A percentile compares a stretch with the other conserved stretches of the same genome.
Evolutionary conservation across 2,113 vertebrate genomes (phyloP).

Genomic region (Platysternon megacephalum): DNA sequence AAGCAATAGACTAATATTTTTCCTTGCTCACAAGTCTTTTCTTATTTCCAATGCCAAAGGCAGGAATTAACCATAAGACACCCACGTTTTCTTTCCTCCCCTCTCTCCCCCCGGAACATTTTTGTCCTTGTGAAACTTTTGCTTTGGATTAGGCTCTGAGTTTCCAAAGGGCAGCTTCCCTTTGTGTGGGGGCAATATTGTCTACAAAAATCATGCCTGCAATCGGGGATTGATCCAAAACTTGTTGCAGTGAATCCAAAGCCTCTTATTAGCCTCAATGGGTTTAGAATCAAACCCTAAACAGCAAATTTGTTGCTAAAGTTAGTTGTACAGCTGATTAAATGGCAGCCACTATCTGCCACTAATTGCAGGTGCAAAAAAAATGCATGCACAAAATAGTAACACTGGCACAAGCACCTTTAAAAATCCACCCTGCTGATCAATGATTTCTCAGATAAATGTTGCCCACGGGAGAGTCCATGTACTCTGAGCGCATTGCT

Average conservation of each 20-base stretch:
- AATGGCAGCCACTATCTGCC: neutral
- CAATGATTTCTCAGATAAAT: neutral
- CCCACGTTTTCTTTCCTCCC: neutral
- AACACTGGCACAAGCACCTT: neutral
- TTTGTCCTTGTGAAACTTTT: slow-evolving; percentile 26
- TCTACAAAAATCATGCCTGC: neutral
- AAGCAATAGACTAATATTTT: slow-evolving; percentile 73
- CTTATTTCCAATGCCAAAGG: slow-evolving; percentile 46
- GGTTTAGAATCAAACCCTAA: neutral
- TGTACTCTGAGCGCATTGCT: neutral
- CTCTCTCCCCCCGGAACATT: neutral
- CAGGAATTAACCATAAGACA: slow-evolving; percentile 73
- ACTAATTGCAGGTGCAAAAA: neutral
- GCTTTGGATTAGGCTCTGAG: slow-evolving; percentile 5
- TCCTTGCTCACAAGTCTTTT: slow-evolving; percentile 58
- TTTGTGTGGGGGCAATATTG: neutral
- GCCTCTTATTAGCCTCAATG: neutral
- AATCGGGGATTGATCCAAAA: neutral
- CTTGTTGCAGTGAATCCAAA: slow-evolving; percentile 20
- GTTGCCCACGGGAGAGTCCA: neutral
- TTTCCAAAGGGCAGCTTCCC: neutral
- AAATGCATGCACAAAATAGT: neutral
- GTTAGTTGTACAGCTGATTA: neutral
- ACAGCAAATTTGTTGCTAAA: neutral
- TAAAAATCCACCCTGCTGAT: neutral